These are phyloP conservation scores for Pterocles burchelli DNA, from an alignment of 2,113 vertebrate species.

Conservation along the genomic window DNA sequence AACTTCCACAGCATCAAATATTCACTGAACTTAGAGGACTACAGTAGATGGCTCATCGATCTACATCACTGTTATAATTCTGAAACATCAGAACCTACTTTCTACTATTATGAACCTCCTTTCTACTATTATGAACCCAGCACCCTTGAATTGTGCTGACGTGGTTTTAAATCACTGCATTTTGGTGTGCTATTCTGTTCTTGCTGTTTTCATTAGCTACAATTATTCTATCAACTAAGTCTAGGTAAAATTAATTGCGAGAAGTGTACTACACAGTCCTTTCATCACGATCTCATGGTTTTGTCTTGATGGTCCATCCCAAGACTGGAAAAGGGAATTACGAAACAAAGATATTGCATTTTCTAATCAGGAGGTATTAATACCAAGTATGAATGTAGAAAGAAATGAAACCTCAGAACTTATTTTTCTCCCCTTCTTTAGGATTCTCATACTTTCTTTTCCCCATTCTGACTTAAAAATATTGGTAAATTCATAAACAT, in stretches of 20 bases:
- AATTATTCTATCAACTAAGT: not conserved
- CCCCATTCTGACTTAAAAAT: not conserved
- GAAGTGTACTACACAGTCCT: not conserved
- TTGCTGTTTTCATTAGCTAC: not conserved
- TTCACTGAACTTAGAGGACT: not conserved
- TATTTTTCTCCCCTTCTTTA: not conserved
- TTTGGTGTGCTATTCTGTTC: not conserved
- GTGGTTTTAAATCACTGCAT: not conserved
- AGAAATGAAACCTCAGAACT: constrained; percentile 27
- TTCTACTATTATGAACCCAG: not conserved
- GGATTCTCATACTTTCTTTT: not conserved
- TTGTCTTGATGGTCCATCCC: not conserved
- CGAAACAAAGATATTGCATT: not conserved
- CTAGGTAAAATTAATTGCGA: not conserved
- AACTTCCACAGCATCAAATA: not conserved
- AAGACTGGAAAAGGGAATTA: not conserved
- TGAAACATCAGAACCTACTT: not conserved
- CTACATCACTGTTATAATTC: not conserved
- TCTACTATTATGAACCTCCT: not conserved
- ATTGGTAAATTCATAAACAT: not conserved
- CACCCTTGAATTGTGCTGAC: not conserved
- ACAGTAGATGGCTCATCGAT: not conserved
- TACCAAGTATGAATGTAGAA: not conserved
- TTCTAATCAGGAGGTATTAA: not conserved
- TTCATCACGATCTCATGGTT: not conserved